phyloP scores from a whole-genome alignment of 2,113 vertebrate genomes.

The Oceanites oceanicus region DNA sequence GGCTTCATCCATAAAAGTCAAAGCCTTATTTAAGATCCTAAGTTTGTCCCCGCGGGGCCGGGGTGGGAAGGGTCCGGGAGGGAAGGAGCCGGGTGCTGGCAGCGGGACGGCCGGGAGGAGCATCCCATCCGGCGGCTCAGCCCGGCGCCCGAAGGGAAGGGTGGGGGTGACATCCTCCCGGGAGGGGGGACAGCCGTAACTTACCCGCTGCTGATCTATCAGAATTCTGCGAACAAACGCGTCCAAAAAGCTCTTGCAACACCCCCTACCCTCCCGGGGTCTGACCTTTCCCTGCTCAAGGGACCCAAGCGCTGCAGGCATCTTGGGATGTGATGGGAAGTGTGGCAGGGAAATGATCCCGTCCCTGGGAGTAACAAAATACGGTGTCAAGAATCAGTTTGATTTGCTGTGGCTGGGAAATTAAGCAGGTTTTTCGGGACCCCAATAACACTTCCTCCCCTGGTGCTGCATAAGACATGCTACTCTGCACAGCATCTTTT shows the following conservation, averaged over 20 bases:
- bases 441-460: background rate
- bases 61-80: background rate
- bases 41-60: background rate
- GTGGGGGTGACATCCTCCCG: background rate
- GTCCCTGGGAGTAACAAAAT: background rate
- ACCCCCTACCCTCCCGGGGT: too few species aligned
- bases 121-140: background rate
- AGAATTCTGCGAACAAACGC: background rate
- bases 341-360: rapidly evolving
- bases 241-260: background rate
- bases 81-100: background rate
- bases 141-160: background rate
- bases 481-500: background rate
- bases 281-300: background rate
- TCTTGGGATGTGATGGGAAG: rapidly evolving
- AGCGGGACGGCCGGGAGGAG: background rate
- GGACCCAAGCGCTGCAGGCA: background rate
- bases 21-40: background rate
- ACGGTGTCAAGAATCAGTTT: background rate
- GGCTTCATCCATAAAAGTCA: background rate
- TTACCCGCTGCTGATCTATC: background rate
- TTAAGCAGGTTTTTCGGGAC: background rate
- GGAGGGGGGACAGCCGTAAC: background rate
- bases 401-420: background rate
- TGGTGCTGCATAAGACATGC: background rate